phyloP scores from a whole-genome alignment of 2,113 vertebrate species.

The Lasiurus cinereus region DNA sequence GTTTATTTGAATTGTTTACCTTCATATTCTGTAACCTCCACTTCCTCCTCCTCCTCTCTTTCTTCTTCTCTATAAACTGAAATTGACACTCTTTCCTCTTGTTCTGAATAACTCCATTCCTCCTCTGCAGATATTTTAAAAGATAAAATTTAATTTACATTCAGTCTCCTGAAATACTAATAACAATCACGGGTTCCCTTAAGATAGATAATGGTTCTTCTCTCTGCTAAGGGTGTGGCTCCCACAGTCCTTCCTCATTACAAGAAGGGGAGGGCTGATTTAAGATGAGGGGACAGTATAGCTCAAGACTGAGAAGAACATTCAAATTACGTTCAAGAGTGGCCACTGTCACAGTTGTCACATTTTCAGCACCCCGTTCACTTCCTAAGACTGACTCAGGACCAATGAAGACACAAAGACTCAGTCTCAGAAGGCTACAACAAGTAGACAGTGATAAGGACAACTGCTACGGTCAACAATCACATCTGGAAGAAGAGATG shows the following conservation, averaged over 20 bases:
- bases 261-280: slow-evolving; percentile 26
- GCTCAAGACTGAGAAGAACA: slow-evolving; percentile 44
- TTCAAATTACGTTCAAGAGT: neutral
- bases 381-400: slow-evolving; percentile 44
- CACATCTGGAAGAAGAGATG: neutral
- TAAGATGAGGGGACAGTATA: neutral
- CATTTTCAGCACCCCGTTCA: neutral
- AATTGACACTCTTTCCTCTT: slow-evolving; percentile 82
- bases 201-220: neutral
- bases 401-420: slow-evolving; percentile 9
- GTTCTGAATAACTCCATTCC: slow-evolving; percentile 87
- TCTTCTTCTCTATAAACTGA: slow-evolving; percentile 86
- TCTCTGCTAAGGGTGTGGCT: neutral
- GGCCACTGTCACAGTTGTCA: neutral
- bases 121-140: slow-evolving; percentile 85
- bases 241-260: neutral
- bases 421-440: neutral
- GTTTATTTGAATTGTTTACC: slow-evolving; percentile 81
- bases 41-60: slow-evolving; percentile 83
- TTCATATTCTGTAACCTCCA: slow-evolving; percentile 88
- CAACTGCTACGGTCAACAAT: neutral
- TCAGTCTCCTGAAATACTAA: neutral
- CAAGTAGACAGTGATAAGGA: neutral
- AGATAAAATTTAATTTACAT: slow-evolving; percentile 73
- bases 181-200: neutral